Evolutionary conservation across 2,888 invertebrate species (phyloP).

Genomic region (Leucania comma): DNA sequence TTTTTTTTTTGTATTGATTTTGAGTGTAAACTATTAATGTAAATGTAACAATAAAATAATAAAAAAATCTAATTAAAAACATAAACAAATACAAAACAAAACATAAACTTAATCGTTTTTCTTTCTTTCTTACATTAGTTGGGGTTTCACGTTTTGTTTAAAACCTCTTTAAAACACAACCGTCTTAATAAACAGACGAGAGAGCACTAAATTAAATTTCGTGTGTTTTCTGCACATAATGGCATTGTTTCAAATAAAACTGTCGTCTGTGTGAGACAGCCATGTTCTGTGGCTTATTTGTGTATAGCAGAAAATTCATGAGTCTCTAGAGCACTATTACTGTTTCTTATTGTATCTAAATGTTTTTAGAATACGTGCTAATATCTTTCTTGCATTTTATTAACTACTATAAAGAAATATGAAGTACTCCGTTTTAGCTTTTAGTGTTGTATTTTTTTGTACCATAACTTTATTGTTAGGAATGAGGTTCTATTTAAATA

Average conservation of each 20-base stretch:
- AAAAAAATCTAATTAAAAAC: too few species aligned
- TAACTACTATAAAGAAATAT: slow-evolving; percentile 1
- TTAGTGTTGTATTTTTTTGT: neutral
- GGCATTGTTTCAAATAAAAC: slow-evolving; percentile 28
- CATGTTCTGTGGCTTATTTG: slow-evolving; percentile 51
- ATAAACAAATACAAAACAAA: too few species aligned
- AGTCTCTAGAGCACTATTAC: slow-evolving; percentile 53
- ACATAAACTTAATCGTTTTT: too few species aligned
- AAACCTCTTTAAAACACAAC: neutral
- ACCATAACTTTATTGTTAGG: neutral
- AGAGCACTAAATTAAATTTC: slow-evolving; percentile 35
- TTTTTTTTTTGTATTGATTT: too few species aligned
- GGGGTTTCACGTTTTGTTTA: neutral
- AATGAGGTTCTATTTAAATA: too few species aligned
- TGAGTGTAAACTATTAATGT: too few species aligned
- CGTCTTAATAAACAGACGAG: slow-evolving; percentile 8
- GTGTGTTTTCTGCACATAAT: slow-evolving; percentile 36
- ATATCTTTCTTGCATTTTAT: slow-evolving; percentile 21
- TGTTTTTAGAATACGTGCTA: neutral
- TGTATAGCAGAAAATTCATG: slow-evolving; percentile 56
- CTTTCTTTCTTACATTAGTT: too few species aligned
- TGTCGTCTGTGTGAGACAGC: slow-evolving; percentile 55
- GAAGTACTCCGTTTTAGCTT: neutral
- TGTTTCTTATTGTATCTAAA: slow-evolving; percentile 60
- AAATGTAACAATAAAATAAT: too few species aligned